Percentiles rank a stretch among this genome's conserved stretches.
These are phyloP conservation scores for Drosophila sordidapex DNA, from an alignment of 2,888 invertebrate genomes.

Conservation along the genomic window DNA sequence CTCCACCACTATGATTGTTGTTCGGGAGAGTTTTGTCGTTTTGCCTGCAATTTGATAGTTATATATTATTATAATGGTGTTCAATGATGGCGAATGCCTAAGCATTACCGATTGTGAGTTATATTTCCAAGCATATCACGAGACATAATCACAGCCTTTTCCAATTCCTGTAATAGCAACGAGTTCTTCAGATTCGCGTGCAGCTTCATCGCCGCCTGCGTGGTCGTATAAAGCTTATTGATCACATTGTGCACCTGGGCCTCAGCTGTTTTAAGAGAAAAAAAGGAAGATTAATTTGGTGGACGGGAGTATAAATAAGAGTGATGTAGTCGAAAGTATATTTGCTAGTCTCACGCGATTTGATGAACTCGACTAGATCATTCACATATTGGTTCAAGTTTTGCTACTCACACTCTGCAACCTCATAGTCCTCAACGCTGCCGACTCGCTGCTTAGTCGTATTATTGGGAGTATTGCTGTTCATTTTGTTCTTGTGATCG, in stretches of 20 bases:
- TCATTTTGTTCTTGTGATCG: conserved; percentile 86
- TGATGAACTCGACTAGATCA: neutral
- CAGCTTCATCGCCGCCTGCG: conserved; percentile 84
- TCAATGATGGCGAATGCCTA: neutral
- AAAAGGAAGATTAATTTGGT: neutral
- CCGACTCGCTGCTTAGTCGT: conserved; percentile 63
- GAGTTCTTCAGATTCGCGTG: conserved; percentile 84
- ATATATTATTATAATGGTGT: neutral
- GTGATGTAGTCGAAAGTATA: neutral
- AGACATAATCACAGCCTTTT: conserved; percentile 85
- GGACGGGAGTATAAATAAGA: neutral
- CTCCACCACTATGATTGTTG: conserved; percentile 62
- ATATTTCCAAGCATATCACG: conserved; percentile 85
- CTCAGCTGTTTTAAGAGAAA: conserved; percentile 85
- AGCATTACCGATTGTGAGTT: conserved; percentile 81
- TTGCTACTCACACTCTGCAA: conserved; percentile 79
- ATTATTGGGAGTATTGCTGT: conserved; percentile 72
- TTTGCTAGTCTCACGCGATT: neutral
- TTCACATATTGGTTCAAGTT: neutral
- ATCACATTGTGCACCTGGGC: conserved; percentile 88
- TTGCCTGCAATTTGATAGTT: conserved; percentile 52
- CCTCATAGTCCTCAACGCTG: conserved; percentile 78
- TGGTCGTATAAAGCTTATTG: conserved; percentile 85
- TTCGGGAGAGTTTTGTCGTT: conserved; percentile 70
- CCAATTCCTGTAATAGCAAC: conserved; percentile 84